Conservation (phyloP, 53 echinoderm and acorn worm species). For the Antedon mediterranea region DNA sequence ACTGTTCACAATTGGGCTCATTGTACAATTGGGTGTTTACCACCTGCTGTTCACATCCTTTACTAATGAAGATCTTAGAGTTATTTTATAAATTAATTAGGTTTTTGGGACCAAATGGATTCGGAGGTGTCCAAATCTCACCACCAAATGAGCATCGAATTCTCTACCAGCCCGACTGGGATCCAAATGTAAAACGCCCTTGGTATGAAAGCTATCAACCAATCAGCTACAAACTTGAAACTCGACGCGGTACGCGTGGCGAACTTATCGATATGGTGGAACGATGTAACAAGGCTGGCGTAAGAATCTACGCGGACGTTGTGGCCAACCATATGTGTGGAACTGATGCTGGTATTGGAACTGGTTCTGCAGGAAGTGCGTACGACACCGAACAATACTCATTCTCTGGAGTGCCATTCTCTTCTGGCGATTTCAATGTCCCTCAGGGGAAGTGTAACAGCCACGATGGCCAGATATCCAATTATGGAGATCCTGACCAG, state of each 20-base stretch:
- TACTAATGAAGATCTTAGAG: no score
- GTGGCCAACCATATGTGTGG: conserved; percentile 55
- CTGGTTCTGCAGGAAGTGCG: conserved; percentile 27
- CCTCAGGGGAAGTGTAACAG: conserved; percentile 17
- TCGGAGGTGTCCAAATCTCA: conserved; percentile 46
- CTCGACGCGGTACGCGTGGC: conserved; percentile 22
- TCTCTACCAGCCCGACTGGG: conserved; percentile 20
- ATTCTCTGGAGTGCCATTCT: conserved; percentile 22
- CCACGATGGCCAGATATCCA: conserved; percentile 1
- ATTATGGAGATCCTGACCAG: background rate
- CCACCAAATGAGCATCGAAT: conserved; percentile 39
- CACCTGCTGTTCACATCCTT: no score
- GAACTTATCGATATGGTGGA: conserved; percentile 43
- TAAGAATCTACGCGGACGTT: conserved; percentile 45
- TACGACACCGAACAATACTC: conserved; percentile 3
- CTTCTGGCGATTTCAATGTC: conserved; percentile 10
- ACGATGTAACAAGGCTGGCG: conserved; percentile 25
- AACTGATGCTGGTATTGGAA: conserved; percentile 10
- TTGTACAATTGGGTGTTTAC: no score
- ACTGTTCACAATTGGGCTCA: no score
- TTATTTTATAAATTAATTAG: no score
- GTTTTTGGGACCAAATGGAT: conserved; percentile 41
- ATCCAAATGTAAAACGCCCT: conserved; percentile 18
- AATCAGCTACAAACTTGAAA: conserved; percentile 39
- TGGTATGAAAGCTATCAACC: conserved; percentile 56